Conservation (phyloP, 64 coral and sea anemone genomes). For the Pocillopora verrucosa region DNA sequence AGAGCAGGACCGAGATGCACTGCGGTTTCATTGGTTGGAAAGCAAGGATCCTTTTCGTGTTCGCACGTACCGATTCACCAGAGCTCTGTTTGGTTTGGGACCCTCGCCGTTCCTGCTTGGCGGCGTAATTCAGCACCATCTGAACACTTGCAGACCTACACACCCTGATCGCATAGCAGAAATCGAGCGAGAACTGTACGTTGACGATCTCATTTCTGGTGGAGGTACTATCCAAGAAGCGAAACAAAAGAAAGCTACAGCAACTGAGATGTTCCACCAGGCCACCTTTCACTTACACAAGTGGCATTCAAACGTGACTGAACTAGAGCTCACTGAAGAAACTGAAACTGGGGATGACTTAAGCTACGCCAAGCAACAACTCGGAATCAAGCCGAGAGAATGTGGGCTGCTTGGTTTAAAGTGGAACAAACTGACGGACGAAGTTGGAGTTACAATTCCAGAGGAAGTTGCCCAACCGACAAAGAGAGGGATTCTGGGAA, state of each 20-base stretch:
- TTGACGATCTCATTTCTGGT: slow-evolving; percentile 40
- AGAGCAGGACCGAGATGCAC: slow-evolving; percentile 41
- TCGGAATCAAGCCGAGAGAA: neutral
- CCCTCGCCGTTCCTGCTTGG: slow-evolving; percentile 36
- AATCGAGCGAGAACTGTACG: slow-evolving; percentile 29
- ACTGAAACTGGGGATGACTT: neutral
- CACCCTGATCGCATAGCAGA: slow-evolving; percentile 27
- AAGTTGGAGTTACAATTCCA: neutral
- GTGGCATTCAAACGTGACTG: slow-evolving; percentile 39
- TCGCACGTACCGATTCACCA: slow-evolving; percentile 20
- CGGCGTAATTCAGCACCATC: slow-evolving; percentile 38
- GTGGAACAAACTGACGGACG: slow-evolving; percentile 8
- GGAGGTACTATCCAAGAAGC: slow-evolving; percentile 34
- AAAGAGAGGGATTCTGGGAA: slow-evolving; percentile 37
- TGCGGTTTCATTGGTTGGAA: slow-evolving; percentile 40
- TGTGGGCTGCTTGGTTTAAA: slow-evolving; percentile 6
- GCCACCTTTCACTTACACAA: slow-evolving; percentile 34
- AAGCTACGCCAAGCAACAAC: slow-evolving; percentile 36
- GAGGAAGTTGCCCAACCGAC: neutral
- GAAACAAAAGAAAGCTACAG: slow-evolving; percentile 24
- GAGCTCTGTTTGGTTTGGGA: slow-evolving; percentile 22
- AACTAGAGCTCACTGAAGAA: neutral
- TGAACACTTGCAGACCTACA: slow-evolving; percentile 24
- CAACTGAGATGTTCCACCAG: slow-evolving; percentile 12
- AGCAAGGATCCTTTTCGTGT: slow-evolving; percentile 7